Base-by-base conservation (phyloP, 1,140 invertebrate genomes). In the Drosophila funebris region DNA sequence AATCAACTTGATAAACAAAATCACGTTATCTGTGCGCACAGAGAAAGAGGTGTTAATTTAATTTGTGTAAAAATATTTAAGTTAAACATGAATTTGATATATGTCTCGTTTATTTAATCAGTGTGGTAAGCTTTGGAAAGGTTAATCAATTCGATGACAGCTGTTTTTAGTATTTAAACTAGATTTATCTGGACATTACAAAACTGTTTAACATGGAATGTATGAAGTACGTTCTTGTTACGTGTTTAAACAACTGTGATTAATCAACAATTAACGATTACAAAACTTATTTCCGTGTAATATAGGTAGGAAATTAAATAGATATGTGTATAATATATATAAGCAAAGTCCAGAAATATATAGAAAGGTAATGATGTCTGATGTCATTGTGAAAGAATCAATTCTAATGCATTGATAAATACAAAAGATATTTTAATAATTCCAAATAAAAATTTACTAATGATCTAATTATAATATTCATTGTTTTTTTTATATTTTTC, bases 1-100 rank as follows among this genome's bases (percentile, higher is more conserved):
- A 72, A 72, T 73, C 37, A 53, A 33, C n/a, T 13, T 27, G 52
- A 9, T 22, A 44, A 33, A 56, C 29, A 52, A 66, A 58, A 37
- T 43, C 39, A 44, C 54, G 62, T 73, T 73, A 72, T 57, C 52
- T 66, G 44, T 24, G 8, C 9, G 8, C 29, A 46, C 53, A 48
- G 11, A 16, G 6, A 31, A 31, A 52, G 7, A 52, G 46, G 24
- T 43, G 57, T 22, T 69, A 62, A 69, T 54, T 69, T 6, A 54
- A 62, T 48, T 39, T 37, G 8, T 1, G 9, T 20, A 13, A 53
- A 50, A 69, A 57, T 66, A 64, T 63, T 53, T 39, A 29, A 27
- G 20, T 29, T 56, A 8, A 36, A 66, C 31, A 18, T 46, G 9
- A n/a, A 31, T 43, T 63, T 52, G 3, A 41, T 24, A 14, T 29